Evolutionary conservation across 2,113 vertebrate species (phyloP), one percentile per base, ranked within the genome.

Genomic region (Heloderma charlesbogerti): DNA sequence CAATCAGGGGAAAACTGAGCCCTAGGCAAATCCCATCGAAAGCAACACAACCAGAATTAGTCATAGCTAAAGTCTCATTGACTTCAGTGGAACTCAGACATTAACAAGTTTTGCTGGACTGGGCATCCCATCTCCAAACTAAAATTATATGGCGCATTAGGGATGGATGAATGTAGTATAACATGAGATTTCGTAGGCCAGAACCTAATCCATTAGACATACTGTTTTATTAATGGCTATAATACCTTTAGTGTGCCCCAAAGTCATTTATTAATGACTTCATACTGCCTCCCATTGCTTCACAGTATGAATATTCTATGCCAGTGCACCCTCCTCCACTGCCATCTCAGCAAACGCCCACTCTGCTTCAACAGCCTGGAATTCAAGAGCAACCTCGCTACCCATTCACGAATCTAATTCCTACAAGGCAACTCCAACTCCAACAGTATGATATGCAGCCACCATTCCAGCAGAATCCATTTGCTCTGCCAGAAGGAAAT

Each of bases 291-390:
- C n/a, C 29, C 57, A n/a, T 92, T 91, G 92, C 90, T 95, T 87
- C 92, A 77, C 94, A 97, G 89, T 90, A 91, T 89, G 94, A 97
- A 94, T 93, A 94, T 67, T 88, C 94, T 87, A 84, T 94, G 91
- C 94, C 94, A 57, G 94, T 95, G 43, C 93, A 94, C 16, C 95
- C 91, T 75, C 91, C 48, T 54, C 89, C 91, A 83, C 88, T 95
- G 74, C 93, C 86, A 87, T 94, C 93, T 9, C 95, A 95, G 87
- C 86, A 95, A 92, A 93, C 89, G 43, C 2, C 27, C 69, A 57
- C 94, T 93, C 89, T 92, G 84, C 57, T 37, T n/a, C 90, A 94
- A 63, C 92, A 95, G 34, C 51, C 88, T 54, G 60, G 8, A 3
- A 37, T 90, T 9, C 74, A 86, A 66, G 87, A 87, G 34, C 84